A percentile compares a stretch with the other conserved stretches of the same genome.
Conservation (phyloP, 2,797 vertebrate genomes). For the Lagorchestes hirsutus region DNA sequence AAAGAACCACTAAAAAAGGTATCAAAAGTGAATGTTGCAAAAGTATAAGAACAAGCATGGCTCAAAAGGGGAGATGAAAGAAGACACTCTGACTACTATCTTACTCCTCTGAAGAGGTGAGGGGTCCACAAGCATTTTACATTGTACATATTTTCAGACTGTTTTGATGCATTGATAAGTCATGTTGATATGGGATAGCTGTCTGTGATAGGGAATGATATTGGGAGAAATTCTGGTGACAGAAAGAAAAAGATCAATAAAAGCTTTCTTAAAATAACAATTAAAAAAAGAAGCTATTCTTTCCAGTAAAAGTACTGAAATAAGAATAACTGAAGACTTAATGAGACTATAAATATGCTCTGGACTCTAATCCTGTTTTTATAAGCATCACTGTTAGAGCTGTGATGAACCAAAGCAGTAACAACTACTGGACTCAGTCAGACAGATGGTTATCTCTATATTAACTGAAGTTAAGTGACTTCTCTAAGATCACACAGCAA, state of each 20-base stretch:
- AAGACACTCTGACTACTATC: not conserved
- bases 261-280: not conserved
- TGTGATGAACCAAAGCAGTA: not conserved
- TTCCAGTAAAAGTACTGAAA: not conserved
- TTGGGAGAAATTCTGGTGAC: not conserved
- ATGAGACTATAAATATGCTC: not conserved
- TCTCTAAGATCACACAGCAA: not conserved
- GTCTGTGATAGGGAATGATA: not conserved
- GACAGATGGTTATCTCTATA: not conserved
- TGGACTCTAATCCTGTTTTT: not conserved
- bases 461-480: not conserved
- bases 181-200: not conserved
- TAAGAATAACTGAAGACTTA: not conserved
- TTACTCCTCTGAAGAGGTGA: not conserved
- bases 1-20: not conserved
- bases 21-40: not conserved
- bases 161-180: not conserved
- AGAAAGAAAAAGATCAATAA: not conserved
- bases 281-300: not conserved
- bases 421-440: not conserved
- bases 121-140: not conserved
- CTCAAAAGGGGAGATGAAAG: not conserved
- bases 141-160: not conserved
- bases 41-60: not conserved
- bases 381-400: not conserved